These are phyloP conservation scores for Ellobium chinense DNA, from an alignment of 2,888 invertebrate genomes.

Conservation along the genomic window DNA sequence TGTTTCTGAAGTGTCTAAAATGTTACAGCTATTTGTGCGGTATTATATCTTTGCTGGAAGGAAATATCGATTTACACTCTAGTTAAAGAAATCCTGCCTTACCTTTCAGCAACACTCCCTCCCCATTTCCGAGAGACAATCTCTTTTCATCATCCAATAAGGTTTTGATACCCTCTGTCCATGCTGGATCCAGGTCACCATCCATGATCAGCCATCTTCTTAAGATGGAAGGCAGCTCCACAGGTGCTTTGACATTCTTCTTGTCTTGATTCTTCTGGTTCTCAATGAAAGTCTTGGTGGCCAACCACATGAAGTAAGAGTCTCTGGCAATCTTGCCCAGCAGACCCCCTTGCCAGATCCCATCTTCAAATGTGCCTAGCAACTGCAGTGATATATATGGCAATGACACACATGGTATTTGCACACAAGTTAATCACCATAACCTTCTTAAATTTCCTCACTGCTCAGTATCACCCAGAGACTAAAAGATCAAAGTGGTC, in stretches of 20 bases:
- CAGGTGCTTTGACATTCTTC: slow-evolving; percentile 59
- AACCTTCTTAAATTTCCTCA: no score
- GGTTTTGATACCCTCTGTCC: slow-evolving; percentile 75
- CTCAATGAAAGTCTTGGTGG: slow-evolving; percentile 64
- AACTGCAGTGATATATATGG: slow-evolving; percentile 63
- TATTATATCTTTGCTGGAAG: no score
- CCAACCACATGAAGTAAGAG: slow-evolving; percentile 66
- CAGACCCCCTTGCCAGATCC: slow-evolving; percentile 72
- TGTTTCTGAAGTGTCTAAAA: no score
- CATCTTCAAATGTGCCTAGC: slow-evolving; percentile 68
- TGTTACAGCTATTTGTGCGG: no score
- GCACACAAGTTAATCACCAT: no score
- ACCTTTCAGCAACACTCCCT: slow-evolving; percentile 65
- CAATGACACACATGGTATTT: no score
- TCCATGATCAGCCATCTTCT: slow-evolving; percentile 75
- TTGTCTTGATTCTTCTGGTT: slow-evolving; percentile 60
- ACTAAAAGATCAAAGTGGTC: no score
- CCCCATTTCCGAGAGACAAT: slow-evolving; percentile 71
- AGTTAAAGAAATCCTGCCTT: no score
- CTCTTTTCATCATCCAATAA: slow-evolving; percentile 68
- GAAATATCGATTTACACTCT: no score
- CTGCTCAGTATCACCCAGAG: no score
- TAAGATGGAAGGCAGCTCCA: slow-evolving; percentile 66
- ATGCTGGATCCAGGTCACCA: slow-evolving; percentile 70
- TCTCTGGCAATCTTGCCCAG: slow-evolving; percentile 69